Base-by-base conservation (phyloP, 2,797 vertebrate species). In the Numenius phaeopus region DNA sequence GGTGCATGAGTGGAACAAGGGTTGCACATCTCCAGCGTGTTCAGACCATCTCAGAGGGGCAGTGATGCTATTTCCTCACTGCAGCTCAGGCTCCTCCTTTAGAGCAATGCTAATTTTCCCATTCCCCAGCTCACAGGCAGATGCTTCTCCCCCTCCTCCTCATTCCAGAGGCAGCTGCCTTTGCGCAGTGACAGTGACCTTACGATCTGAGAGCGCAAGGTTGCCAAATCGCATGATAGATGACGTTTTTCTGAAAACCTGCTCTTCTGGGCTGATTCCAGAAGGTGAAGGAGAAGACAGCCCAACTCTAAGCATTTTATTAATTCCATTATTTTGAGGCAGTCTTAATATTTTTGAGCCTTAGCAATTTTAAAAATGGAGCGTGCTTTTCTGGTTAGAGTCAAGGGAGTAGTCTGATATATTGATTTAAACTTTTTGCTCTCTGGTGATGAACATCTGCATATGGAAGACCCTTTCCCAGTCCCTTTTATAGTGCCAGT, bases 171-270 rank as follows among this genome's bases (percentile, higher is more conserved):
- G 34, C 21, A 6, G 71, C 55, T 94, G 82, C 75, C 49, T 86
- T 96, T 82, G 85, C 10, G 42, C 49, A 21, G 58, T 46, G 72
- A 85, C 75, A 65, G 49, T 85, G 90, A 94, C 94, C 94, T 93
- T 80, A 57, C 0, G 6, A 70, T 77, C 88, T 82, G 77, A 94
- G 86, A 93, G 70, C 4, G 2, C 73, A 77, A 65, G 78, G 39
- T 21, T 93, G 92, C 83, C 78, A 85, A 66, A 92, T 86, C 57
- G 91, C 66, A 22, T 50, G 87, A 66, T 5, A 95, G 75, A 78
- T 94, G 81, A 83, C 2, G 8, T 87, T 91, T 85, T 87, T 65
- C 79, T 89, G 77, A 92, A 84, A 89, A 77, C 17, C 73, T 80
- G 78, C 32, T 71, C 42, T 87, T 73, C 78, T 94, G 75, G 72